phyloP scores from a whole-genome alignment of 2,888 invertebrate genomes.

The Acrobasis repandana region DNA sequence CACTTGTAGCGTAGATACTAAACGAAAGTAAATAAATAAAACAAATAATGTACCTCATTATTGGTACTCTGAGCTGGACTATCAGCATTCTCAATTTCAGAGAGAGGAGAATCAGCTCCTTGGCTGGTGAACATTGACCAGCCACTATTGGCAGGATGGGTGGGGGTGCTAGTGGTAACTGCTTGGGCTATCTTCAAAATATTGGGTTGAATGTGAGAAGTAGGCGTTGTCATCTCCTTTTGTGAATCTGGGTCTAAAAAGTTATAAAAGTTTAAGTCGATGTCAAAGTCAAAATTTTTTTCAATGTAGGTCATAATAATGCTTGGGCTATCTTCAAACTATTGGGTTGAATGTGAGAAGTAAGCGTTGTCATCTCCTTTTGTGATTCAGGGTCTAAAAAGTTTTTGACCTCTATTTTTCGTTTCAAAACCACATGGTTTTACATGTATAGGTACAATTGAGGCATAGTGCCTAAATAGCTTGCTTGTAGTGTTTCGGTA shows the following conservation, averaged over 20 bases:
- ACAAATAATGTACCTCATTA: conserved; percentile 51
- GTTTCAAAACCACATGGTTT: too few relatives aligned
- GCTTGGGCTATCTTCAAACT: conserved; percentile 56
- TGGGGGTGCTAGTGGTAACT: conserved; percentile 74
- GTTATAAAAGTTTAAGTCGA: neutral
- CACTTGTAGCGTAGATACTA: too few relatives aligned
- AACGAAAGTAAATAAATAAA: neutral
- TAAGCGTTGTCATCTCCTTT: conserved; percentile 68
- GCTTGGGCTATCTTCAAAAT: conserved; percentile 56
- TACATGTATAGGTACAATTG: too few relatives aligned
- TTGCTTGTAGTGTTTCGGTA: too few relatives aligned
- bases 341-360: conserved; percentile 56
- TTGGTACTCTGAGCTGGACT: conserved; percentile 62
- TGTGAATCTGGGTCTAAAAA: conserved; percentile 46
- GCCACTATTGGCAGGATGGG: conserved; percentile 55
- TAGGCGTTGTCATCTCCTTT: conserved; percentile 68
- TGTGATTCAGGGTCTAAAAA: conserved; percentile 46
- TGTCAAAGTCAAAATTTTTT: too few relatives aligned
- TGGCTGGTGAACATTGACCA: conserved; percentile 69
- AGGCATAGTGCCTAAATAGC: too few relatives aligned
- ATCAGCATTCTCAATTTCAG: conserved; percentile 70
- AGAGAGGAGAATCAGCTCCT: conserved; percentile 70
- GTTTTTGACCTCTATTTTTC: too few relatives aligned
- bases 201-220: conserved; percentile 56
- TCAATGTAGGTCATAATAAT: too few relatives aligned